These are phyloP conservation scores for Gnathonemus echidnorhynchus DNA, from an alignment of 2,113 vertebrate genomes.

Conservation along the genomic window DNA sequence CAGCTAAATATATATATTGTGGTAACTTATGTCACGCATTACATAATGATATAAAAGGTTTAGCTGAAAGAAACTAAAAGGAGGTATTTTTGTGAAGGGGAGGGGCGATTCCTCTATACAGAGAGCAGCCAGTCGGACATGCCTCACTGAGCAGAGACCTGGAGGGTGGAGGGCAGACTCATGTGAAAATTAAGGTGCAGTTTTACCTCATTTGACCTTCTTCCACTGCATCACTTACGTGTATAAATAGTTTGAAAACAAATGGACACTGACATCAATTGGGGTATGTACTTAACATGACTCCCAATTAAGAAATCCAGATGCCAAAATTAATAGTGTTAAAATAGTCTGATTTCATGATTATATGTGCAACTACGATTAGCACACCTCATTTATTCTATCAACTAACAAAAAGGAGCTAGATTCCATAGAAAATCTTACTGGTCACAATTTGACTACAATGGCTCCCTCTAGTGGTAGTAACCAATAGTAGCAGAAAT, in stretches of 20 bases:
- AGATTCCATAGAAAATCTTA: neutral
- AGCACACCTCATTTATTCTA: neutral
- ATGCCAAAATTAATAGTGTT: neutral
- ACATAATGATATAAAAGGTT: neutral
- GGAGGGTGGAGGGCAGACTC: neutral
- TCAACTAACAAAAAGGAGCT: neutral
- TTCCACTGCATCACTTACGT: neutral
- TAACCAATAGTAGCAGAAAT: neutral
- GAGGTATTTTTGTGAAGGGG: neutral
- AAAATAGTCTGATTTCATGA: neutral
- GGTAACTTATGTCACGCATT: neutral
- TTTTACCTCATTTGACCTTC: neutral
- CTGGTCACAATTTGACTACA: neutral
- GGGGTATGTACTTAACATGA: neutral
- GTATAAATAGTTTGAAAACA: neutral
- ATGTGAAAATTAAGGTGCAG: neutral
- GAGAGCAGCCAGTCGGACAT: neutral
- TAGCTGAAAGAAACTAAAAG: neutral
- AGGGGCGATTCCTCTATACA: neutral
- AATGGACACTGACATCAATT: neutral
- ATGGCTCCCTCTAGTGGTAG: conserved; percentile 18
- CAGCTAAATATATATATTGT: neutral
- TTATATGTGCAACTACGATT: neutral
- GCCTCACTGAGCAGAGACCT: neutral
- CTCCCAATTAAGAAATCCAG: neutral